These are phyloP conservation scores for Remorina albescens DNA, from an alignment of 2,797 vertebrate genomes.

Conservation along the genomic window DNA sequence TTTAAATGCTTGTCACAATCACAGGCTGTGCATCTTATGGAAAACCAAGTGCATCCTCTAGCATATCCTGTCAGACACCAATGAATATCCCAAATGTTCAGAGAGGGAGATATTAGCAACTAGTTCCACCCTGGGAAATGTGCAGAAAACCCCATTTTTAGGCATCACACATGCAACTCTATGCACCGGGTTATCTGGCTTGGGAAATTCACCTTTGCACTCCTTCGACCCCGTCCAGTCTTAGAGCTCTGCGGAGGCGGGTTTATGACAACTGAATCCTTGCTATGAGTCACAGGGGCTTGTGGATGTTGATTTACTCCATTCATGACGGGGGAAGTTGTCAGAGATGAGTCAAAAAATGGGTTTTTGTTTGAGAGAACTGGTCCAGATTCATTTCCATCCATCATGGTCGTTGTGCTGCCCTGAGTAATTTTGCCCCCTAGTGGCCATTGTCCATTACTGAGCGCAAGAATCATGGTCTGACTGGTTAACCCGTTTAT, in stretches of 20 bases:
- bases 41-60: conserved; percentile 35
- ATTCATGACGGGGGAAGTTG: conserved; percentile 81
- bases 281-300: conserved; percentile 74
- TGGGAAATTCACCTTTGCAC: conserved; percentile 90
- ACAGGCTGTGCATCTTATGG: conserved; percentile 23
- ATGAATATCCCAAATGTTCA: conserved; percentile 33
- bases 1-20: conserved; percentile 23
- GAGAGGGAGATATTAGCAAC: conserved; percentile 52
- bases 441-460: conserved; percentile 88
- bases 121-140: conserved; percentile 28
- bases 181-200: conserved; percentile 17
- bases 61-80: conserved; percentile 21
- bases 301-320: conserved; percentile 77
- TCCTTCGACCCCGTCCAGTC: conserved; percentile 92
- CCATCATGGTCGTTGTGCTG: conserved; percentile 85
- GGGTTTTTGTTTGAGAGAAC: conserved; percentile 81
- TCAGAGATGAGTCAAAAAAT: conserved; percentile 85
- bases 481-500: conserved; percentile 91
- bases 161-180: conserved; percentile 68
- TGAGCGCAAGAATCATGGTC: conserved; percentile 86
- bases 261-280: conserved; percentile 93
- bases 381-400: conserved; percentile 82
- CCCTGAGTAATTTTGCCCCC: conserved; percentile 80
- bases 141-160: conserved; percentile 46
- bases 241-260: conserved; percentile 95